These are phyloP conservation scores for Zenarchopterus dispar DNA, from an alignment of 2,797 vertebrate genomes.

Conservation along the genomic window DNA sequence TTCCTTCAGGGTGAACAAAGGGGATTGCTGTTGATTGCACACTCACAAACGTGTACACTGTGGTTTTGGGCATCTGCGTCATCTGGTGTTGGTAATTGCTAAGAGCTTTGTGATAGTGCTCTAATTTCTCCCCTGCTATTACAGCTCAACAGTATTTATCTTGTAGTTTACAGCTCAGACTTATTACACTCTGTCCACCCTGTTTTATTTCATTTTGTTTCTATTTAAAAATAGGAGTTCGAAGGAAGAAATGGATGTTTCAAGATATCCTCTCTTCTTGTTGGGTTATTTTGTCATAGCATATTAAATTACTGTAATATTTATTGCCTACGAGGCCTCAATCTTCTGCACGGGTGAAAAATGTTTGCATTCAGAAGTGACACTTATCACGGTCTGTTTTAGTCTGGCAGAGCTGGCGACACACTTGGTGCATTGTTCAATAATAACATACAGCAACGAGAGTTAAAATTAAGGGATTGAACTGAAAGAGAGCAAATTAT, in stretches of 20 bases:
- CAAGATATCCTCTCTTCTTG: neutral
- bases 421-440: too few species aligned
- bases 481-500: too few species aligned
- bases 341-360: too few species aligned
- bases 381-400: too few species aligned
- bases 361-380: too few species aligned
- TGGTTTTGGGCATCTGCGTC: conserved; percentile 68
- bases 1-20: conserved; percentile 50
- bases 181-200: conserved; percentile 11
- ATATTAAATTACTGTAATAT: too few species aligned
- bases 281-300: too few species aligned
- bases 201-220: conserved; percentile 11
- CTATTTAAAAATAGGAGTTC: neutral
- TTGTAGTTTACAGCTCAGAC: conserved; percentile 44
- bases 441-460: too few species aligned
- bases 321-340: too few species aligned
- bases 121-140: conserved; percentile 53
- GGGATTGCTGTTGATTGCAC: conserved; percentile 48
- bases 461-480: too few species aligned
- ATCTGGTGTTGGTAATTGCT: conserved; percentile 70
- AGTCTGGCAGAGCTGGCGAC: too few species aligned
- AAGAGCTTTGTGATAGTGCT: conserved; percentile 49
- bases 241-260: neutral
- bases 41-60: conserved; percentile 6
- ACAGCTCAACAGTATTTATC: conserved; percentile 26